These are phyloP conservation scores for Thymelicus acteon DNA, from an alignment of 2,888 invertebrate species.

Conservation along the genomic window DNA sequence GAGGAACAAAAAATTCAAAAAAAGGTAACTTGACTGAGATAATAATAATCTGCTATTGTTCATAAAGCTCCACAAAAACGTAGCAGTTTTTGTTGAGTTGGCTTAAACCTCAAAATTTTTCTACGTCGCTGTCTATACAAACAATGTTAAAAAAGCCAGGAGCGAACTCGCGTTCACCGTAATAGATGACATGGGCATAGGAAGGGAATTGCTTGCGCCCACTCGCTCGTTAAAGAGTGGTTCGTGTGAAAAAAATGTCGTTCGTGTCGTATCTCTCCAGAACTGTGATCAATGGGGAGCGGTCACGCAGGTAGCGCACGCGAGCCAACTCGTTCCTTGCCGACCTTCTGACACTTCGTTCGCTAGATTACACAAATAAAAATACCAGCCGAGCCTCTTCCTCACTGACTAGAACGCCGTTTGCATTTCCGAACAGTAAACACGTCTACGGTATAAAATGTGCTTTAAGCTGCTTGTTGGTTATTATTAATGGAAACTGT, in stretches of 20 bases:
- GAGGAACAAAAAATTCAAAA: too few relatives aligned
- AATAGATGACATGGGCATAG: slow-evolving; percentile 41
- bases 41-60: too few relatives aligned
- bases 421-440: slow-evolving; percentile 45
- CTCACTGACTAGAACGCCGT: slow-evolving; percentile 56
- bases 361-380: slow-evolving; percentile 67
- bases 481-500: too few relatives aligned
- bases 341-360: slow-evolving; percentile 62
- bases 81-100: too few relatives aligned
- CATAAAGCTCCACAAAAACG: too few relatives aligned
- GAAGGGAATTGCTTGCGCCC: slow-evolving; percentile 41
- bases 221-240: slow-evolving; percentile 44
- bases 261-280: slow-evolving; percentile 69
- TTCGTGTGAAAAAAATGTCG: slow-evolving; percentile 72
- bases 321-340: slow-evolving; percentile 60
- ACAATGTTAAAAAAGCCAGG: slow-evolving; percentile 7
- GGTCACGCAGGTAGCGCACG: slow-evolving; percentile 73
- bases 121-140: slow-evolving; percentile 6
- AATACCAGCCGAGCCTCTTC: slow-evolving; percentile 66
- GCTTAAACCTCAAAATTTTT: not conserved
- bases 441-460: not conserved
- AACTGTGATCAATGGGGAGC: slow-evolving; percentile 69
- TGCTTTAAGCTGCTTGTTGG: not conserved
- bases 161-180: slow-evolving; percentile 19
- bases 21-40: too few relatives aligned